Evolutionary conservation across 2,113 vertebrate genomes (phyloP).

Genomic region (Crocuta crocuta): DNA sequence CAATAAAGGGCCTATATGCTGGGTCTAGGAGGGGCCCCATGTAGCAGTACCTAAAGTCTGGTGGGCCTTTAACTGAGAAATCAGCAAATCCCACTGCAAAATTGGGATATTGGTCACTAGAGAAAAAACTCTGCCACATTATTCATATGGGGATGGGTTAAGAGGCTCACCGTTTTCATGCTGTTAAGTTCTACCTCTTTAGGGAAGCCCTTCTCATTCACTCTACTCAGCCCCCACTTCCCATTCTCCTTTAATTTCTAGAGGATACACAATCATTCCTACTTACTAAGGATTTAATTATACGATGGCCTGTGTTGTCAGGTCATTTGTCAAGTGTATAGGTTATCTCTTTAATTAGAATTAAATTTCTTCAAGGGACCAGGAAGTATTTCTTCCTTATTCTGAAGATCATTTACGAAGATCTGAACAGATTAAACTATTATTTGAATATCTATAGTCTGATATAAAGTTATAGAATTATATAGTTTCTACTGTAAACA

Average conservation of each 20-base stretch:
- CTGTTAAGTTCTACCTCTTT: background rate
- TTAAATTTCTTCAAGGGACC: background rate
- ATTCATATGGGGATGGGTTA: background rate
- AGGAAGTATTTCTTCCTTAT: background rate
- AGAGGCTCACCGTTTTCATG: background rate
- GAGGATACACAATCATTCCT: conserved; percentile 20
- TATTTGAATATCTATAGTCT: background rate
- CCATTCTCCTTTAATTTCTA: conserved; percentile 23
- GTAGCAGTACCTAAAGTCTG: background rate
- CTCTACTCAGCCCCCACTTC: background rate
- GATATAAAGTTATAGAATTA: conserved; percentile 30
- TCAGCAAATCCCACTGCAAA: background rate
- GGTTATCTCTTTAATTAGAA: conserved; percentile 13
- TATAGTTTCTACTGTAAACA: conserved; percentile 34
- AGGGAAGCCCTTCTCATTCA: background rate
- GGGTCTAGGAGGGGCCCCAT: background rate
- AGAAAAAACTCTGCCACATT: background rate
- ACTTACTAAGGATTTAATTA: conserved; percentile 36
- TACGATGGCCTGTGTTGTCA: background rate
- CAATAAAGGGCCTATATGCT: background rate
- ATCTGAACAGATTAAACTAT: conserved; percentile 32
- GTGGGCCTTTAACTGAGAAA: conserved; percentile 4
- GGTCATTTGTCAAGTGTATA: background rate
- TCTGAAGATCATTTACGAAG: conserved; percentile 42
- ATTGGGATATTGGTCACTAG: background rate